phyloP scores from a whole-genome alignment of 2,888 invertebrate species.

The Philereme transversata region DNA sequence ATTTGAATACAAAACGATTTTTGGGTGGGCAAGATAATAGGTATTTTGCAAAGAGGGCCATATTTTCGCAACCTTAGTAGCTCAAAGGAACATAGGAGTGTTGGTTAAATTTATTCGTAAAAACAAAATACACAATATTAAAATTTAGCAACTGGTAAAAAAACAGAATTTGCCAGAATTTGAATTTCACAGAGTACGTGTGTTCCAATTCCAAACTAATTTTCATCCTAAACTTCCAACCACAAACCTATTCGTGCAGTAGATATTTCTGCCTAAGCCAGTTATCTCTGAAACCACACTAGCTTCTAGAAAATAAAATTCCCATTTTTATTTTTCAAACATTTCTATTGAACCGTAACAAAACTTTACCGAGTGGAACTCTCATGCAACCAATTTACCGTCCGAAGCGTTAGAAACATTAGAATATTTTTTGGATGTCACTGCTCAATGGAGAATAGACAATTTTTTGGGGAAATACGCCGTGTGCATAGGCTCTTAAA shows the following conservation, averaged over 20 bases:
- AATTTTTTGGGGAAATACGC: too few relatives aligned
- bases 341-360: constrained; percentile 24
- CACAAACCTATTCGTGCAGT: constrained; percentile 12
- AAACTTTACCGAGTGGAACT: constrained; percentile 21
- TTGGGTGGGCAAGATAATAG: neutral
- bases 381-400: constrained; percentile 17
- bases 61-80: neutral
- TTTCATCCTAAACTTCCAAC: constrained; percentile 8
- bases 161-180: too few relatives aligned
- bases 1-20: constrained; percentile 22
- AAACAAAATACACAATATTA: too few relatives aligned
- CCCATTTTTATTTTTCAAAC: constrained; percentile 27
- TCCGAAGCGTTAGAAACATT: constrained; percentile 10
- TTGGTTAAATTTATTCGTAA: too few relatives aligned
- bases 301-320: constrained; percentile 19
- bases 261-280: constrained; percentile 7
- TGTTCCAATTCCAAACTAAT: constrained; percentile 6
- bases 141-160: too few relatives aligned
- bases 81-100: too few relatives aligned
- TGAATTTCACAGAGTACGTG: neutral
- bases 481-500: too few relatives aligned
- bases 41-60: neutral
- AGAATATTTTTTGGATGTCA: constrained; percentile 7
- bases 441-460: constrained; percentile 14
- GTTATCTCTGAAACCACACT: constrained; percentile 22